These are phyloP conservation scores for Amphipyra tragopoginis DNA, from an alignment of 2,888 invertebrate species.

Conservation along the genomic window DNA sequence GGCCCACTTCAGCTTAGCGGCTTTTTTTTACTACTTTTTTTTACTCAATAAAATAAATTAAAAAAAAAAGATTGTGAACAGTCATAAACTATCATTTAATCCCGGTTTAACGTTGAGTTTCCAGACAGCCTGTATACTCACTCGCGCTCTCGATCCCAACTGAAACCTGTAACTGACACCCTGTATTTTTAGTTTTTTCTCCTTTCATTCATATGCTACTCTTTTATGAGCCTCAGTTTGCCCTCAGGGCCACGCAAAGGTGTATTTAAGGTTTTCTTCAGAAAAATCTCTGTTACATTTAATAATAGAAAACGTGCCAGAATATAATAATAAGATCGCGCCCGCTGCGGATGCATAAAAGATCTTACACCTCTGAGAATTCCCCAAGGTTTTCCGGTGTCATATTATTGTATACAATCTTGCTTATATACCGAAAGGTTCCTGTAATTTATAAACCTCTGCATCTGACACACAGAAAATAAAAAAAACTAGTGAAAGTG, in stretches of 20 bases:
- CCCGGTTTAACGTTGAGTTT: too few species aligned
- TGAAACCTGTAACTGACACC: too few species aligned
- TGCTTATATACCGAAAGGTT: not conserved
- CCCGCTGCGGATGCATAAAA: not conserved
- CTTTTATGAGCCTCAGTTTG: not conserved
- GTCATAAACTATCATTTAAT: too few species aligned
- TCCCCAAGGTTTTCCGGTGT: not conserved
- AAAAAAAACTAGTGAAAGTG: too few species aligned
- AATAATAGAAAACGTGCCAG: conserved; percentile 2
- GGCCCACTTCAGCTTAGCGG: too few species aligned
- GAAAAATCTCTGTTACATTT: conserved; percentile 1
- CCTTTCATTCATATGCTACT: conserved; percentile 20
- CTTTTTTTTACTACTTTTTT: too few species aligned
- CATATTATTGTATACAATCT: not conserved
- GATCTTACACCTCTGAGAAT: not conserved
- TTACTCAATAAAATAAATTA: too few species aligned
- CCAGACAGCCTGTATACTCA: too few species aligned
- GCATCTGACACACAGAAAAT: too few species aligned
- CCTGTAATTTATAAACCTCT: not conserved
- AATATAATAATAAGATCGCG: not conserved
- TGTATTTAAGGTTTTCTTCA: not conserved
- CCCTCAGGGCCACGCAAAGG: not conserved
- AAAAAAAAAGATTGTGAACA: too few species aligned
- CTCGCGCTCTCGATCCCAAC: too few species aligned
- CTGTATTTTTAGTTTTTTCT: conserved; percentile 22